Evolutionary conservation across 1,140 invertebrate genomes (phyloP), one percentile per base, ranked within the genome.

Genomic region (Zophobas morio): DNA sequence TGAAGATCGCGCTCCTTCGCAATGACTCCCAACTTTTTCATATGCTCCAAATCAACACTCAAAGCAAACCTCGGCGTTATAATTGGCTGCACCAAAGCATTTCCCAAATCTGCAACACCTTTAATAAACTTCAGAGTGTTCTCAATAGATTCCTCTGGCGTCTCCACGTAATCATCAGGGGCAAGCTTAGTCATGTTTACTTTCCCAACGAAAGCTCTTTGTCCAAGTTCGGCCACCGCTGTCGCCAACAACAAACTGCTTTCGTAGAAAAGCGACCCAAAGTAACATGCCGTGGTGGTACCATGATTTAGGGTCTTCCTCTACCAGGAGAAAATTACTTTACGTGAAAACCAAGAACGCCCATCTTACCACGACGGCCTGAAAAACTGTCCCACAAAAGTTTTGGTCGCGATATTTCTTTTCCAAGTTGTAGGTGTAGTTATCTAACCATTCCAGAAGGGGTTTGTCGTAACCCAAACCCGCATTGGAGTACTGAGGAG

Each of bases 51-150:
- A 77, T 91, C 90, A 86, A 95, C 96, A 79, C 93, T 94, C 1
- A 96, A 84, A 20, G 95, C 96, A 90, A 97, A 98, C 82, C 96
- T 88, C 54, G 96, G 96, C 1, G 96, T 96, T 53, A 98, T 92
- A 8, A 96, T 89, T 0, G 96, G 95, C 80, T 91, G 86, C 0
- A 98, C 89, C 56, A 96, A 86, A 1, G 54, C 40, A 60, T 71
- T 47, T 36, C 42, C 46, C 57, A 76, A 60, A 37, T 74, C 78
- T 74, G 87, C 85, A 93, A 96, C 88, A 57, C 87, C 84, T 71
- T 90, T 74, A 33, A 96, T 88, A 84, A 96, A 96, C 71, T 85
- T 83, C 83, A 92, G 87, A 0, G 93, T 94, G 72, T 93, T 90
- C 57, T 80, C 78, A 1, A 84, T 60, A 0, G 91, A 90, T 63